Evolutionary conservation across 2,888 invertebrate genomes (phyloP), one percentile per base, ranked within the genome.

Genomic region (Trilocha varians): DNA sequence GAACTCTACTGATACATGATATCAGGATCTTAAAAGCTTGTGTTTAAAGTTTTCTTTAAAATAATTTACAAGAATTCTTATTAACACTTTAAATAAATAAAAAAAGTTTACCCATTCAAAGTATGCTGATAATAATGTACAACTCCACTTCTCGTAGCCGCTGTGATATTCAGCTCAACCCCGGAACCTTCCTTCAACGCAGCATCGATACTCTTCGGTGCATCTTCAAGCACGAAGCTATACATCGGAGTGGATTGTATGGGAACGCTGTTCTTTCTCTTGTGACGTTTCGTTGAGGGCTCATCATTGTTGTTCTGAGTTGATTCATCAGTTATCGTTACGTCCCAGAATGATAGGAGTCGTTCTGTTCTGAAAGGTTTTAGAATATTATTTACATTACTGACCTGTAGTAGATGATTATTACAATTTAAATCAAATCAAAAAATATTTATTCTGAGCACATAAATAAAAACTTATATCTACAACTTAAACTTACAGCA

Each of bases 121-220:
- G 89, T 89, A 58, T 93, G 91, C 39, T 91, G 88, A 69, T 94
- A 97, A 42, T 94, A 82, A 71, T 95, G 92, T 33, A 93, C 88
- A 5, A 91, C 90, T 1, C 97, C 97, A 60, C 91, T 92, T 53
- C 91, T 88, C 0, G 94, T 94, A 0, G 90, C 87, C 0, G 89
- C 89, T 0, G 84, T 73, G 55, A 67, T 78, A 69, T 50, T 88
- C 70, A 70, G 78, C 52, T 78, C 79, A 0, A 83, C 84, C 8
- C 87, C 87, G 0, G 88, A 87, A 8, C 84, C 82, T 3, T 72
- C 70, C 14, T 80, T 62, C 46, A 87, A 63, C 1, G 87, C 72
- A 0, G 90, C 88, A 33, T 80, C 77, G 0, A 84, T 65, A 16
- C 71, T 62, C 45, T 62, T 74, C 0, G 91, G 90, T 14, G 91